These are phyloP conservation scores for Echiichthys vipera DNA, from an alignment of 2,797 vertebrate species.

Conservation along the genomic window DNA sequence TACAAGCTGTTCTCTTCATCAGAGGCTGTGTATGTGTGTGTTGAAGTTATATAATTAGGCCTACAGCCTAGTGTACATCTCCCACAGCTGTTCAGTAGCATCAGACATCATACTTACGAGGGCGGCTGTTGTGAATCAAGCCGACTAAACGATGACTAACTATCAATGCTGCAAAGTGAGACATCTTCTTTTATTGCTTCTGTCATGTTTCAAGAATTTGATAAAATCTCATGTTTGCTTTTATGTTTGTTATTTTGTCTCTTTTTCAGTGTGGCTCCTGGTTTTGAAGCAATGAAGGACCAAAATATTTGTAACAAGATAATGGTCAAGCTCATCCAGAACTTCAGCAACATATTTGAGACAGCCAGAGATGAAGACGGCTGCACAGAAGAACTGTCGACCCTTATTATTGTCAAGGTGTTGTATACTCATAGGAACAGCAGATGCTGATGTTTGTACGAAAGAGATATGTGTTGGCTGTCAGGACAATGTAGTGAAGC, in stretches of 20 bases:
- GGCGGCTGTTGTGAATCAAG: constrained; percentile 4
- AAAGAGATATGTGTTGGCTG: constrained; percentile 24
- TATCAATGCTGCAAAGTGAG: not conserved
- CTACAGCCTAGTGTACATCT: constrained; percentile 18
- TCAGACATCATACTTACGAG: constrained; percentile 3
- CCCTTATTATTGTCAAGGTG: constrained; percentile 63
- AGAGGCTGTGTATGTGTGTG: not conserved
- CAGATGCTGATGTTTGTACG: constrained; percentile 52
- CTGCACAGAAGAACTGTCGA: constrained; percentile 28
- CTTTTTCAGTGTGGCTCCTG: constrained; percentile 86
- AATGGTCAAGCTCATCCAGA: constrained; percentile 91
- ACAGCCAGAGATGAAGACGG: constrained; percentile 36
- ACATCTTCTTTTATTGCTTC: not conserved
- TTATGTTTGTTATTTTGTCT: not conserved
- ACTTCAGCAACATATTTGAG: constrained; percentile 88
- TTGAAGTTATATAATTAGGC: constrained; percentile 57
- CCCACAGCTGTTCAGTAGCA: constrained; percentile 50
- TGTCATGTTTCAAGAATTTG: not conserved
- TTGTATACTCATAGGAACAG: constrained; percentile 23
- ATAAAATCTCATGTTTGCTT: not conserved
- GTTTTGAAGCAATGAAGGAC: constrained; percentile 91
- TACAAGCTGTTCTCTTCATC: constrained; percentile 61
- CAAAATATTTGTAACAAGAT: constrained; percentile 94
- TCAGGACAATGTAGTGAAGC: constrained; percentile 4
- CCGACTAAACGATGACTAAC: not conserved